Evolutionary conservation across 2,797 vertebrate species (phyloP).

Genomic region (Eospalax fontanierii): DNA sequence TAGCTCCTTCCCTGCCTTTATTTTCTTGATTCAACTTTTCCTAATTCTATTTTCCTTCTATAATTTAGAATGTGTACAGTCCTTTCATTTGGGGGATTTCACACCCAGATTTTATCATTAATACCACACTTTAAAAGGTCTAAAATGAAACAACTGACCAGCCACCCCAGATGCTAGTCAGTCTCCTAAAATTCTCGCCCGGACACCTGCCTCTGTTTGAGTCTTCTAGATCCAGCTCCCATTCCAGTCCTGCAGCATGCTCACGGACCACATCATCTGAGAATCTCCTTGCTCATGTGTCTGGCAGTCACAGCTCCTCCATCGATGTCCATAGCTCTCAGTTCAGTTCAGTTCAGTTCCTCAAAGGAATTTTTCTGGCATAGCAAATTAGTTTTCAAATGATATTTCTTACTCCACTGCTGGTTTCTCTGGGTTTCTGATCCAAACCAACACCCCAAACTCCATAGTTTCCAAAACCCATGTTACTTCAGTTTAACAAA

Average conservation of each 20-base stretch:
- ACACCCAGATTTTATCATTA: neutral
- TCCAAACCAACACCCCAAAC: neutral
- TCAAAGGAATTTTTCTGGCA: neutral
- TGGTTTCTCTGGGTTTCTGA: slow-evolving; percentile 13
- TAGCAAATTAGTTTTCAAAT: neutral
- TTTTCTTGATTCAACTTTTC: neutral
- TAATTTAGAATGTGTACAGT: neutral
- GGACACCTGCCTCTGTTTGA: neutral
- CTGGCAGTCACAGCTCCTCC: neutral
- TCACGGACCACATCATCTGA: neutral
- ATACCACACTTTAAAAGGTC: neutral
- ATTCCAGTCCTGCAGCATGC: neutral
- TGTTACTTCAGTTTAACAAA: neutral
- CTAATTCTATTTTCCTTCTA: neutral
- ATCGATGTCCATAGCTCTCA: neutral
- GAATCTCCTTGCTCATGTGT: neutral
- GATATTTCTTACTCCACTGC: neutral
- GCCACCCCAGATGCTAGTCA: neutral
- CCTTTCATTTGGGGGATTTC: neutral
- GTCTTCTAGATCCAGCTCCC: neutral
- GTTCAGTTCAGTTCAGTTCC: neutral
- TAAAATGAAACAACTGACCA: slow-evolving; percentile 18
- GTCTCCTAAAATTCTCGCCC: neutral
- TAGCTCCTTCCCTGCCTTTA: neutral
- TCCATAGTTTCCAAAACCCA: neutral